Evolutionary conservation across 1,140 invertebrate species (phyloP).

Genomic region (Micrasema longulum): DNA sequence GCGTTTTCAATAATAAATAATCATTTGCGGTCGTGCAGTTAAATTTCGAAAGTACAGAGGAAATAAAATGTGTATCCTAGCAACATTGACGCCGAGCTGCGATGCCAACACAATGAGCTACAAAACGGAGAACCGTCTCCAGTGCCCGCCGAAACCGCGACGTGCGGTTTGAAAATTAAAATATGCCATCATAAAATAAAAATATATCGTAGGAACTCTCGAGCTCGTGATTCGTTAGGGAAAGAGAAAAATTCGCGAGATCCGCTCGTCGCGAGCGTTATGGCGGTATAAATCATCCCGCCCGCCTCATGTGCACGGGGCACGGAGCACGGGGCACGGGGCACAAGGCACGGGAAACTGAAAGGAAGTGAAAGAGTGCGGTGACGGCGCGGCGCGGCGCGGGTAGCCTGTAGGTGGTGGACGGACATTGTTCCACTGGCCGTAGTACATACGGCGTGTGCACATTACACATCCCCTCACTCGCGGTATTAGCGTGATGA

Average conservation of each 20-base stretch:
- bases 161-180: conserved; percentile 55
- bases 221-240: conserved; percentile 40
- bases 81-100: conserved; percentile 40
- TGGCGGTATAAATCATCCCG: conserved; percentile 21
- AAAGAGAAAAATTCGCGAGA: conserved; percentile 35
- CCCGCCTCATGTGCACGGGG: neutral
- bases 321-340: neutral
- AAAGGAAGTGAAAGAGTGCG: conserved; percentile 10
- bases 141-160: conserved; percentile 49
- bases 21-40: conserved; percentile 69
- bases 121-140: conserved; percentile 44
- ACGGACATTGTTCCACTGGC: conserved; percentile 2
- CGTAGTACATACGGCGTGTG: neutral
- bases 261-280: conserved; percentile 24
- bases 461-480: neutral
- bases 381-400: too few relatives aligned
- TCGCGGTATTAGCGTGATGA: neutral
- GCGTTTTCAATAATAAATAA: conserved; percentile 56
- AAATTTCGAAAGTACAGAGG: conserved; percentile 69
- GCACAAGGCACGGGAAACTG: neutral
- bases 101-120: conserved; percentile 50
- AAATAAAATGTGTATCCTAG: conserved; percentile 50
- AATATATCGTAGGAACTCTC: conserved; percentile 48
- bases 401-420: conserved; percentile 5
- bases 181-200: conserved; percentile 55